Base-by-base conservation (phyloP, 2,797 vertebrate species). In the Holocentrus rufus region DNA sequence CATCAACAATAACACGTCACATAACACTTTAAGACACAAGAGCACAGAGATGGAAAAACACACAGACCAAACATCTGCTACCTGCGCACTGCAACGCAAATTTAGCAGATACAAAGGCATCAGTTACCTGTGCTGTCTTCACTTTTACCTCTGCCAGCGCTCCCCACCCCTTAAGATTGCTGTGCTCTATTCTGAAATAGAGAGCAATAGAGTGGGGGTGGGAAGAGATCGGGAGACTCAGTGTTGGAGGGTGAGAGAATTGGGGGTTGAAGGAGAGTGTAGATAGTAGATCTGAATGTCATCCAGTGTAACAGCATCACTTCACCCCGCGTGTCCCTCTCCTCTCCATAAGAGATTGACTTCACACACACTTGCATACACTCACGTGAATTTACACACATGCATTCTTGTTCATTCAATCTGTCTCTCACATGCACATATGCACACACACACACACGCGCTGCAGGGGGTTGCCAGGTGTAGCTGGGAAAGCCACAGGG, bases 381-480 rank as follows among this genome's bases (percentile, higher is more conserved):
- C 58, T 23, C 36, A 62, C 60, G 8, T 30, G 25, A 42, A 62
- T 18, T 25, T 7, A 62, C 60, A 25, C 17, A 27, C 60, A 46
- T 18, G 22, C 30, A 57, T 57, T 57, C 27, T 9, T 57, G 55
- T 34, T 39, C 57, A 20, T 20, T 61, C 59, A 60, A 60, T 39
- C 57, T 57, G 23, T 18, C 42, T 25, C 22, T 44, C 42, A 44
- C 42, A 44, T 25, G 22, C 44, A 30, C 25, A 4, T 22, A 47
- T 22, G 42, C 23, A 60, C 31, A 65, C 30, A 31, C 53, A 53
- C 27, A 57, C 61, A 52, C 8, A 44, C 27, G 4, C 54, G 61
- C 57, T 20, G 18, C n/a, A n/a, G n/a, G 42, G 42, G 42, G 42
- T 64, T 83, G 63, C 67, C 70, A 78, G 68, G 49, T 72, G 44